Evolutionary conservation across 2,113 vertebrate genomes (phyloP).

Genomic region (Oophaga pumilio): DNA sequence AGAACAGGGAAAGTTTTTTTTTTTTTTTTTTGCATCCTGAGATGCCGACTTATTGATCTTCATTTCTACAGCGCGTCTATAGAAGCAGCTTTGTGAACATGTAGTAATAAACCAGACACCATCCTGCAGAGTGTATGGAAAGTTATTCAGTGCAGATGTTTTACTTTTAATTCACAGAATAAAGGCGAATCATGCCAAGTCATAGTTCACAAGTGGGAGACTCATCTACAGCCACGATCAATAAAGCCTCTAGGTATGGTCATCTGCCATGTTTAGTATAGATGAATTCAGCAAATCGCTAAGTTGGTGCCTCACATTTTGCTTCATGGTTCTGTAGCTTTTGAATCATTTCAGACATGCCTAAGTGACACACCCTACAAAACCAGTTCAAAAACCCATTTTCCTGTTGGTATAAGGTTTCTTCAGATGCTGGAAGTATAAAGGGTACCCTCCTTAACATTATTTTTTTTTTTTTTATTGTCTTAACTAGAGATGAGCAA

Average conservation of each 20-base stretch:
- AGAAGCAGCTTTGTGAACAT: background rate
- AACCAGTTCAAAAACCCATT: no score
- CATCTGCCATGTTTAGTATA: slow-evolving; percentile 65
- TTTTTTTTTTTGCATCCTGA: no score
- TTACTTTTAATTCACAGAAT: slow-evolving; percentile 97
- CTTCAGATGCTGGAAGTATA: background rate
- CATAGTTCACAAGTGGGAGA: slow-evolving; percentile 99
- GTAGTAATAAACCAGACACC: background rate
- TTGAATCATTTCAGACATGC: background rate
- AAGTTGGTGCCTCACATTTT: background rate
- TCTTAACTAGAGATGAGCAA: no score
- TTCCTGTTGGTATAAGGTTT: background rate
- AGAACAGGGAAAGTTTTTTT: no score
- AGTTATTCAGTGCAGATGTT: slow-evolving; percentile 77
- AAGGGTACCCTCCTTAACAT: no score
- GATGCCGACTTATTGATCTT: background rate
- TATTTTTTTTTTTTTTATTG: no score
- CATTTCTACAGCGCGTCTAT: background rate
- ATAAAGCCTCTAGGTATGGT: slow-evolving; percentile 98
- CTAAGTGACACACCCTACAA: background rate
- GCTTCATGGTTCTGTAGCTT: background rate
- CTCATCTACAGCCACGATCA: slow-evolving; percentile 94
- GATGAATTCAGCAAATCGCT: background rate
- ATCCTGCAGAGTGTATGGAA: background rate
- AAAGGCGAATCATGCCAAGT: slow-evolving; percentile 92